Conservation (phyloP, 2,888 invertebrate genomes). For the Amiota communis region DNA sequence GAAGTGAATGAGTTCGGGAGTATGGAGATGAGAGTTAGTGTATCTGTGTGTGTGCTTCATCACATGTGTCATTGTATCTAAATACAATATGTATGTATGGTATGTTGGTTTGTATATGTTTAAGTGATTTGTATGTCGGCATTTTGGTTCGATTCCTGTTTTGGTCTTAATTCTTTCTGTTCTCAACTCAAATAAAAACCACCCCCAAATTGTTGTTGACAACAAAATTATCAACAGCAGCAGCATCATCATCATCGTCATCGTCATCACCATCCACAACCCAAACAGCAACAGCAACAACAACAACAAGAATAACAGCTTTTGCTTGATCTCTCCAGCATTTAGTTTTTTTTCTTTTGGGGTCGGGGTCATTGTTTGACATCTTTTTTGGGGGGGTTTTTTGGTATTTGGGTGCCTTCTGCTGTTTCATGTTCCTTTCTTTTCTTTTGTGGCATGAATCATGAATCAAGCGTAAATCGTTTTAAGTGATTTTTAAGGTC, state of each 20-base stretch:
- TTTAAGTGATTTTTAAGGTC: conserved; percentile 66
- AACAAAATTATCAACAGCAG: conserved; percentile 32
- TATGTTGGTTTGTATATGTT: conserved; percentile 37
- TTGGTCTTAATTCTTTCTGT: conserved; percentile 60
- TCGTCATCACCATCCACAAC: conserved; percentile 51
- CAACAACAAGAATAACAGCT: conserved; percentile 25
- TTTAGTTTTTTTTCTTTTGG: not conserved
- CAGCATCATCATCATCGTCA: conserved; percentile 49
- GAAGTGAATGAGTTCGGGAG: conserved; percentile 31
- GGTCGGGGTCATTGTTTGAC: conserved; percentile 32
- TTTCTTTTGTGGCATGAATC: conserved; percentile 37
- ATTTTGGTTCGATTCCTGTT: conserved; percentile 64
- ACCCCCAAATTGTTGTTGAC: conserved; percentile 47
- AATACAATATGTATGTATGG: conserved; percentile 8
- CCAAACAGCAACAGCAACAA: not conserved
- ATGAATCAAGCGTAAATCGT: conserved; percentile 66
- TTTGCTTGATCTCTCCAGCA: conserved; percentile 32
- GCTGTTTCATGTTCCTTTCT: not conserved
- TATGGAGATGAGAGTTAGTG: conserved; percentile 34
- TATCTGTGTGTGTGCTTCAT: conserved; percentile 34
- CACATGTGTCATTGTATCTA: conserved; percentile 33
- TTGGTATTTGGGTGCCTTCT: not conserved
- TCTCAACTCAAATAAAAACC: conserved; percentile 47
- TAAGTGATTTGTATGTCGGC: conserved; percentile 56
- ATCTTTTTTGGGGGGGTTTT: not conserved